These are phyloP conservation scores for Siniperca scherzeri DNA, from an alignment of 2,797 vertebrate species.

Conservation along the genomic window DNA sequence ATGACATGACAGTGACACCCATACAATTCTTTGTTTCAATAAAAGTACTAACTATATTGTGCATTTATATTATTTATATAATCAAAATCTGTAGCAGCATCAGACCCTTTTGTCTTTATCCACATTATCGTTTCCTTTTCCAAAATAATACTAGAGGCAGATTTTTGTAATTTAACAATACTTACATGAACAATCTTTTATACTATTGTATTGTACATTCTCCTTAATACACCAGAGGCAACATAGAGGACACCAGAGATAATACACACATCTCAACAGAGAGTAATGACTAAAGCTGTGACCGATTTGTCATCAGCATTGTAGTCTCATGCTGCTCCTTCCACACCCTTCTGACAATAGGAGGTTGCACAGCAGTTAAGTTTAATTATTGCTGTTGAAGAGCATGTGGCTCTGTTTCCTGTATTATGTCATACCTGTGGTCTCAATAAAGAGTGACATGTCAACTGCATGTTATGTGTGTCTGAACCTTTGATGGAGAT, in stretches of 20 bases:
- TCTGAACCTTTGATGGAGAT: slow-evolving; percentile 43
- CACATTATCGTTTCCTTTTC: neutral
- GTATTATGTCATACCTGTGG: slow-evolving; percentile 28
- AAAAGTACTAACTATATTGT: neutral
- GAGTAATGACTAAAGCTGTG: slow-evolving; percentile 18
- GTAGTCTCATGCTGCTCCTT: neutral
- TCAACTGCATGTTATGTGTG: neutral
- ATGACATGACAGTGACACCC: too few relatives aligned
- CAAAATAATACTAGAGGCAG: neutral
- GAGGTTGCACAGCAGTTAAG: slow-evolving; percentile 31
- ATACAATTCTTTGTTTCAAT: too few relatives aligned
- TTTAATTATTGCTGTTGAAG: slow-evolving; percentile 48
- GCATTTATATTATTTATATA: neutral
- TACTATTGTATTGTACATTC: neutral
- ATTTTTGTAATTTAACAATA: neutral
- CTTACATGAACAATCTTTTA: neutral
- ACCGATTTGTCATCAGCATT: slow-evolving; percentile 15
- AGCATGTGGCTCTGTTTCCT: slow-evolving; percentile 36
- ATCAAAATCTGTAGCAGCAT: neutral
- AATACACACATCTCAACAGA: slow-evolving; percentile 6
- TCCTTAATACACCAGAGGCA: neutral
- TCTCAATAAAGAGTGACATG: neutral
- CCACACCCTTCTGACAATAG: slow-evolving; percentile 28
- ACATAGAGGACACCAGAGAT: slow-evolving; percentile 1
- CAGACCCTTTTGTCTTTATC: neutral